Base-by-base conservation (phyloP, 2,797 vertebrate genomes). In the Aythya fuligula region DNA sequence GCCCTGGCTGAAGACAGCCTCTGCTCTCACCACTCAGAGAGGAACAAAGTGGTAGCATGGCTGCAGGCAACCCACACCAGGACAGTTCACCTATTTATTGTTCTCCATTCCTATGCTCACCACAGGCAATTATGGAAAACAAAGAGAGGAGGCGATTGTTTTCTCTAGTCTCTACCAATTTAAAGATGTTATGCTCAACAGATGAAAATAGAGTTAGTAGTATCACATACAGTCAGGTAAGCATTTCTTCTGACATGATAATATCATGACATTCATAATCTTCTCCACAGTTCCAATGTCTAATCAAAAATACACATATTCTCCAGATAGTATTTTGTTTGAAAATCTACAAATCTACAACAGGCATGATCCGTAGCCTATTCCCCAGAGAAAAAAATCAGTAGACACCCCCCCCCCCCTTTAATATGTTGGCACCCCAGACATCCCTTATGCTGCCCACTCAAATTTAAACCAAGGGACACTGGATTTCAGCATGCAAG, bases 401-500 rank as follows among this genome's bases (percentile, higher is more conserved):
- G 22, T 4, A 51, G 30, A 51, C 1, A 0, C 0, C 54, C 30
- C 58, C 30, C 45, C 30, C 58, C n/a, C 45, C 7, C 39, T 16
- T 36, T 5, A 28, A 80, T 60, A 54, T 39, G n/a, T 14, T 83
- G 41, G 14, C 41, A 39, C 6, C 4, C n/a, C 19, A 8, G 8
- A 10, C 7, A 25, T 11, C 10, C 36, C 32, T 22, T 17, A 9
- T 6, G 8, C 8, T 87, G 38, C 39, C 45, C n/a, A 27, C 5
- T 72, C 3, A 13, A 54, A 51, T 1, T 5, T 13, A 51, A 70
- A 27, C 15, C 66, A 88, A 34, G 36, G 4, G 65, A 60, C 20
- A 36, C 0, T 0, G 27, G 9, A 88, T 79, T 56, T 65, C 45
- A 61, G 22, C 9, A 20, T 0, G 0, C n/a, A 87, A 64, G 7